Percentiles rank a stretch among this genome's conserved stretches.
These are phyloP conservation scores for Drosophila prostipennis DNA, from an alignment of 2,888 invertebrate genomes.

Conservation along the genomic window DNA sequence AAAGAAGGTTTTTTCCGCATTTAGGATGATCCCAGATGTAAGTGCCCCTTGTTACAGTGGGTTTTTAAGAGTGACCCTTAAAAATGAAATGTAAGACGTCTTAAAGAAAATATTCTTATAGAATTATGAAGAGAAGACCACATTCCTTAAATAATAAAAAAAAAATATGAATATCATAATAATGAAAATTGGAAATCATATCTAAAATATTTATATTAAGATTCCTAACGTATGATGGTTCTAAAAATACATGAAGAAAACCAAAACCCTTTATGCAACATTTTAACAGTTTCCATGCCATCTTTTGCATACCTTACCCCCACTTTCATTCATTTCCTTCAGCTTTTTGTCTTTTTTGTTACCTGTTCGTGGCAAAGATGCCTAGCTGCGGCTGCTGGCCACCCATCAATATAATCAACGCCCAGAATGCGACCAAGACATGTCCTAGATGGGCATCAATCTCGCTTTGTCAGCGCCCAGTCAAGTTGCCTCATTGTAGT, in stretches of 20 bases:
- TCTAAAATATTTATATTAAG: background rate
- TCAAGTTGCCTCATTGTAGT: conserved; percentile 73
- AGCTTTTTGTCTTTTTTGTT: conserved; percentile 22
- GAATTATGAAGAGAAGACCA: background rate
- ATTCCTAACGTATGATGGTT: background rate
- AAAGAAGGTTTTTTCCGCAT: conserved; percentile 10
- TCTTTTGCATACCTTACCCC: background rate
- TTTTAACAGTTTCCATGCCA: background rate
- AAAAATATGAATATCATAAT: no score
- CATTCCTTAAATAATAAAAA: no score
- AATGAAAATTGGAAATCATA: no score
- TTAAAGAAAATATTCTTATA: background rate
- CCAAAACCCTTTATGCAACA: background rate
- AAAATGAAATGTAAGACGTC: background rate
- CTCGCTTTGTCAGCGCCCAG: conserved; percentile 63
- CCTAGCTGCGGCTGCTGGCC: conserved; percentile 6
- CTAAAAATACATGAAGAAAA: background rate
- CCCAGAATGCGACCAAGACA: conserved; percentile 47
- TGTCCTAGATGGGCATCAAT: conserved; percentile 69
- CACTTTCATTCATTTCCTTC: conserved; percentile 10
- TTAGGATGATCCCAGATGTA: conserved; percentile 17
- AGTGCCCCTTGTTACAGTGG: background rate
- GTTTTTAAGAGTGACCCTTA: background rate
- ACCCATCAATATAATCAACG: conserved; percentile 49
- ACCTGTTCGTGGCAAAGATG: conserved; percentile 18